phyloP scores from a whole-genome alignment of 2,113 vertebrate genomes.

The Plotosus lineatus region DNA sequence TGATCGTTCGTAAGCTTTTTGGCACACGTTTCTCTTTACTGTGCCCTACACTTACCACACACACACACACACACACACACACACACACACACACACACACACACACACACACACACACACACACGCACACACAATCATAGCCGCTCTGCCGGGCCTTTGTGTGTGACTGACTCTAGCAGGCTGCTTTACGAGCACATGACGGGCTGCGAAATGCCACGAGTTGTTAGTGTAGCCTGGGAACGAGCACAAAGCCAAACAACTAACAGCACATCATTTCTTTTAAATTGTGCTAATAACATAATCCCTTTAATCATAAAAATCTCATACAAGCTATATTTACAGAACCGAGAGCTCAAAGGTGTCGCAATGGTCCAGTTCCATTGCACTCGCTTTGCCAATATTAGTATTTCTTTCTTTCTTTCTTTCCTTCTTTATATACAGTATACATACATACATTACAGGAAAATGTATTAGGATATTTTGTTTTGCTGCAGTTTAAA shows the following conservation, averaged over 20 bases:
- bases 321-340: not conserved
- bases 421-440: not conserved
- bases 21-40: slow-evolving; percentile 14
- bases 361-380: not conserved
- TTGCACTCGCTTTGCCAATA: not conserved
- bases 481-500: not conserved
- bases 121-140: not conserved
- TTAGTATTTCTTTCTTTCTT: not conserved
- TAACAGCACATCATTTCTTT: not conserved
- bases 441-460: not conserved
- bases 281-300: not conserved
- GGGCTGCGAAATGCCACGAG: slow-evolving; percentile 67
- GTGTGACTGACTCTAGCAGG: slow-evolving; percentile 33
- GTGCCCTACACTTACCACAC: slow-evolving; percentile 23
- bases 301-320: not conserved
- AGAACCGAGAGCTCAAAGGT: too few relatives aligned
- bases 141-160: not conserved
- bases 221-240: slow-evolving; percentile 55
- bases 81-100: not conserved
- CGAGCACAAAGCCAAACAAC: slow-evolving; percentile 3
- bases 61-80: slow-evolving; percentile 5
- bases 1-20: not conserved
- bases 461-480: not conserved
- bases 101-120: not conserved
- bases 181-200: slow-evolving; percentile 44